Conservation (phyloP, 2,888 invertebrate genomes). For the Coelinius sp. region DNA sequence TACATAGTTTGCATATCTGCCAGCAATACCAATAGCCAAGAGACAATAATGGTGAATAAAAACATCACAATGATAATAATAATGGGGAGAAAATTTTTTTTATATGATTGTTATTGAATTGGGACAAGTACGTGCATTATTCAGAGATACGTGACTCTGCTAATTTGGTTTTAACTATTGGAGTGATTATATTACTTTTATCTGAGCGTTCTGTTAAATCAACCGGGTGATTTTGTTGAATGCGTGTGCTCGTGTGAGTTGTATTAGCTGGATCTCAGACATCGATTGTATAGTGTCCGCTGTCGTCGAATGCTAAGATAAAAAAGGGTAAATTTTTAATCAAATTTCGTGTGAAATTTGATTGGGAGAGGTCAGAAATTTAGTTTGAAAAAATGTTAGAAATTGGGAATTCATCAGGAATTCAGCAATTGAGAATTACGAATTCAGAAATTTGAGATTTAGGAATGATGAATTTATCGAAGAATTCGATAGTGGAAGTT, state of each 20-base stretch:
- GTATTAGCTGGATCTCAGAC: not conserved
- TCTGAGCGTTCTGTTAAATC: not conserved
- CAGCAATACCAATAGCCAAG: not conserved
- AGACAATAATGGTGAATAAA: not conserved
- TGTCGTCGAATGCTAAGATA: not conserved
- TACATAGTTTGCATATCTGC: slow-evolving; percentile 12
- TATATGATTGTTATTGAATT: not conserved
- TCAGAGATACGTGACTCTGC: slow-evolving; percentile 21
- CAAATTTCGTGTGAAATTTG: not conserved
- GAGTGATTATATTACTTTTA: slow-evolving; percentile 52
- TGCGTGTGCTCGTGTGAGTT: not conserved
- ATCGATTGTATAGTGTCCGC: not conserved
- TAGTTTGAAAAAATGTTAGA: too few species aligned
- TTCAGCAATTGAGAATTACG: too few species aligned
- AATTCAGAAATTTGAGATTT: too few species aligned
- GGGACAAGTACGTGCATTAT: not conserved
- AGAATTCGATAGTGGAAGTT: too few species aligned
- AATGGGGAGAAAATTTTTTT: not conserved
- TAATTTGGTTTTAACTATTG: slow-evolving; percentile 60
- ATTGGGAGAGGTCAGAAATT: too few species aligned
- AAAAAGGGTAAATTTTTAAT: not conserved
- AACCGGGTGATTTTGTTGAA: slow-evolving; percentile 42
- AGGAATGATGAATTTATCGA: too few species aligned
- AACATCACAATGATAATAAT: not conserved
- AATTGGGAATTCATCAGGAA: too few species aligned